These are phyloP conservation scores for Ailuropoda melanoleuca DNA, from an alignment of 2,113 vertebrate genomes.

Conservation along the genomic window DNA sequence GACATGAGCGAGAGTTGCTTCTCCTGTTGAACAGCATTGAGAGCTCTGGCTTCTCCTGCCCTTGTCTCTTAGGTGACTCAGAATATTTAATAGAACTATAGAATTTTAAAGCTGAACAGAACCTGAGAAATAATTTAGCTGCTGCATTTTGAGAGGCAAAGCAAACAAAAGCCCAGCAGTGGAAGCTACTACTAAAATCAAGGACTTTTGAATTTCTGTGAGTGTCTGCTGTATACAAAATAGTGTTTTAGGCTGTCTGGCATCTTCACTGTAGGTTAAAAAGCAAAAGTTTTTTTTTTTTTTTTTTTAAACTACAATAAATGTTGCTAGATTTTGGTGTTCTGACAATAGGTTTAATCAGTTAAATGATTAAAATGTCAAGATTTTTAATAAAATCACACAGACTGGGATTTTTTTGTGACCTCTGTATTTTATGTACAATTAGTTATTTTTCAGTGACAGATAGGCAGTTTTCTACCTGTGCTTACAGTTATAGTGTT, in stretches of 20 bases:
- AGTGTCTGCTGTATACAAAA: not conserved
- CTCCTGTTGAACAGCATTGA: not conserved
- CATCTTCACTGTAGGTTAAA: not conserved
- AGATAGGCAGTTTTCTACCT: not conserved
- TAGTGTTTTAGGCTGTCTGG: not conserved
- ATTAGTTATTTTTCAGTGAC: not conserved
- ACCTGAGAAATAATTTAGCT: not conserved
- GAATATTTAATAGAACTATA: not conserved
- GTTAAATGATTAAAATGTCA: conserved; percentile 2
- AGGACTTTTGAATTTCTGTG: not conserved
- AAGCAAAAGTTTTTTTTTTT: not conserved
- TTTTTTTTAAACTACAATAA: not conserved
- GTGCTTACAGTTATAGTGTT: not conserved
- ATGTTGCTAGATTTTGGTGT: not conserved
- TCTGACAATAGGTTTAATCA: not conserved
- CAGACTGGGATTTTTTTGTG: not conserved
- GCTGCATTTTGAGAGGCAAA: not conserved
- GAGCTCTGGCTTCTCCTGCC: not conserved
- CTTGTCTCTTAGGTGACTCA: not conserved
- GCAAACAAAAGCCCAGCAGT: not conserved
- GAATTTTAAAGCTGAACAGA: not conserved
- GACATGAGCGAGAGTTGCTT: not conserved
- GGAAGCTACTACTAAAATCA: not conserved
- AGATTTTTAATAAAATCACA: not conserved
- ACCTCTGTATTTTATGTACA: not conserved